Conservation (phyloP, 2,888 invertebrate species). For the Troglohyphantes excavatus region DNA sequence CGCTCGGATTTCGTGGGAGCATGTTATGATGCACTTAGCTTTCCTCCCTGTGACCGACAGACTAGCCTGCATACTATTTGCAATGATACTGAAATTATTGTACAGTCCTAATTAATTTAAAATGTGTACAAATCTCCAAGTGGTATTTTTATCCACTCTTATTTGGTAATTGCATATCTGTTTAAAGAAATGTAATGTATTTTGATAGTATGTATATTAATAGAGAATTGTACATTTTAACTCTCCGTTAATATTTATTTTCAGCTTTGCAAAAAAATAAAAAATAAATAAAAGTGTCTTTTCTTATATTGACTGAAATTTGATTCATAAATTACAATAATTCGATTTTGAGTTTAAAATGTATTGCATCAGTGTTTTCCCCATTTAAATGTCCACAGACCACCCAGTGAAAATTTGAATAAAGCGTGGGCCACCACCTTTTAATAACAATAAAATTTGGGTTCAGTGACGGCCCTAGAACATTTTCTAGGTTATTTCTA, state of each 20-base stretch:
- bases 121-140: constrained; percentile 72
- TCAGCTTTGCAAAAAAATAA: constrained; percentile 75
- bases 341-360: too few species aligned
- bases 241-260: constrained; percentile 77
- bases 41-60: constrained; percentile 37
- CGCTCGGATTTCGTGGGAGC: constrained; percentile 19
- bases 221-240: constrained; percentile 78
- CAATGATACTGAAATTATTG: constrained; percentile 68
- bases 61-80: constrained; percentile 53
- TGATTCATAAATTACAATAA: too few species aligned
- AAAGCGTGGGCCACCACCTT: too few species aligned
- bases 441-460: too few species aligned
- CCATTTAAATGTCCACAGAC: too few species aligned
- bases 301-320: constrained; percentile 33
- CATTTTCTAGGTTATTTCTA: background rate
- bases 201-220: constrained; percentile 78
- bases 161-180: constrained; percentile 77
- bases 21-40: constrained; percentile 58
- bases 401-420: too few species aligned
- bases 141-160: constrained; percentile 75
- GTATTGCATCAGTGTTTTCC: too few species aligned
- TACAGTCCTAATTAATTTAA: constrained; percentile 73
- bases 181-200: constrained; percentile 79
- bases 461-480: too few species aligned
- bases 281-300: constrained; percentile 69